These are phyloP conservation scores for Pocota personata DNA, from an alignment of 2,888 invertebrate genomes.

Conservation along the genomic window DNA sequence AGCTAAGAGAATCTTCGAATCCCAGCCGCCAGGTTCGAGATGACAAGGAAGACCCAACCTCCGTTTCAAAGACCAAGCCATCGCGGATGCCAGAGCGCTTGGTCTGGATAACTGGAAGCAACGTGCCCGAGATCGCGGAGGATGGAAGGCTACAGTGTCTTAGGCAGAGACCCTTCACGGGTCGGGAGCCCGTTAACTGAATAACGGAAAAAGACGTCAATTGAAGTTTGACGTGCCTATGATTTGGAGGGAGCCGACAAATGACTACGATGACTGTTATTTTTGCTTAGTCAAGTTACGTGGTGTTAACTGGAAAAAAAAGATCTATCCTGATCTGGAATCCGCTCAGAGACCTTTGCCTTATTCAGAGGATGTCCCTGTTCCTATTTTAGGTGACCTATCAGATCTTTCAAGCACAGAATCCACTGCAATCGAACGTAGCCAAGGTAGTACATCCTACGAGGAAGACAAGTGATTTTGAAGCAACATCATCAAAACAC, in stretches of 20 bases:
- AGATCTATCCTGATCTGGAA: no score
- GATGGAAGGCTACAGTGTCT: no score
- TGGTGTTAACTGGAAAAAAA: background rate
- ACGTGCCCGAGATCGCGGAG: no score
- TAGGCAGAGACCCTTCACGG: no score
- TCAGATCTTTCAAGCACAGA: background rate
- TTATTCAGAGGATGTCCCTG: background rate
- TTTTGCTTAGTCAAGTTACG: background rate
- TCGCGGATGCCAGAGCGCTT: no score
- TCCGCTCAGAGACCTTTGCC: background rate
- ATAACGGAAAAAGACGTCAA: background rate
- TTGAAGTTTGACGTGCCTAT: background rate
- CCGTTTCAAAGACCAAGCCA: no score
- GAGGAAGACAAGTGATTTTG: background rate
- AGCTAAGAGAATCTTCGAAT: no score
- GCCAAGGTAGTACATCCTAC: no score
- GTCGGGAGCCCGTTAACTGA: no score
- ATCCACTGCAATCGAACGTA: background rate
- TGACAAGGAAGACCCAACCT: no score
- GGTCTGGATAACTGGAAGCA: no score
- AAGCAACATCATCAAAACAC: background rate
- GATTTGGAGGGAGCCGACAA: background rate
- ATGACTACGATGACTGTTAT: slow-evolving; percentile 1
- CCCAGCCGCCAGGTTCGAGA: no score
- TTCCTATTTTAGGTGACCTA: background rate